Base-by-base conservation (phyloP, 2,113 vertebrate species). In the Neodon shergylaensis region DNA sequence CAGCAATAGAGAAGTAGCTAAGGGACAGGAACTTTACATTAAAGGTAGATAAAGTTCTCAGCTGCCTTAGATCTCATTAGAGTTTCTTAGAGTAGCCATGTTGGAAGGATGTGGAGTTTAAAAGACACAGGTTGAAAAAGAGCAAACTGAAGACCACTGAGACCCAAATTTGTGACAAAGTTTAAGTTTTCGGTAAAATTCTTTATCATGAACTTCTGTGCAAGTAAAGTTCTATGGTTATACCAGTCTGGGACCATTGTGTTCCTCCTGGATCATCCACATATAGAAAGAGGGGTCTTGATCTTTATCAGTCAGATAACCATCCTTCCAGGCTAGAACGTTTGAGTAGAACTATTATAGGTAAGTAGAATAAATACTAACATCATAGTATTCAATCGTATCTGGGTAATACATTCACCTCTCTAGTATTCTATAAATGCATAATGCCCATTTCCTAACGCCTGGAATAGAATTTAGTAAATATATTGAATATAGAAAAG, bases 311-410 rank as follows among this genome's bases (percentile, higher is more conserved):
- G 61, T 78, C 82, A 85, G 44, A 82, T 16, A 70, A 52, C 65
- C 19, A 85, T 44, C 9, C 79, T 42, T 24, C 33, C 26, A 92
- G 44, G 72, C 16, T 6, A 76, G 7, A 84, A 89, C 6, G 31
- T 66, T 54, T 94, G 26, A 76, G 26, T 65, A 81, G 12, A 39
- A 7, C 31, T 54, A 79, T 84, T 95, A 39, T 81, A 72, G 65
- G 5, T 58, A 66, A 91, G n/a, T 39, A 94, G 39, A 95, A 86
- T 76, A 19, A 88, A 63, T 88, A 65, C 31, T 11, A 68, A 70
- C 91, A 42, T 31, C 24, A 70, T 22, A 47, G 88, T 76, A 94
- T 44, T 16, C n/a, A 63, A n/a, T 68, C 44, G 19, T 14, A 68
- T 77, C 49, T 86, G 83, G 14, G 16, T 77, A 65, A 28, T 26